These are phyloP conservation scores for Amblyopsis rosae DNA, from an alignment of 2,113 vertebrate genomes.

Conservation along the genomic window DNA sequence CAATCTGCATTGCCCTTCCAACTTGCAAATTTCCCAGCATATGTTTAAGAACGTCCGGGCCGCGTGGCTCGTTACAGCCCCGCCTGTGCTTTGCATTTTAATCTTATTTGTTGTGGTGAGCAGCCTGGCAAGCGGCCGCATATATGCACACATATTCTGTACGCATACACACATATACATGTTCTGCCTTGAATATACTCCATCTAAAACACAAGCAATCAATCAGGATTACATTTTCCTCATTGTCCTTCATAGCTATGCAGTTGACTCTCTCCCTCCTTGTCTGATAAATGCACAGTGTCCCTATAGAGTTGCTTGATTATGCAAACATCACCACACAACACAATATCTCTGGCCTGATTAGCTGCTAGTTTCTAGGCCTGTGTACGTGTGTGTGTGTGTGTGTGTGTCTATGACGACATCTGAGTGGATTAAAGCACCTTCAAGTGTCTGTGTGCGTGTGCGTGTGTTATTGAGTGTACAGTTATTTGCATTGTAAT, in stretches of 20 bases:
- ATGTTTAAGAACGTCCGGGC: slow-evolving; percentile 47
- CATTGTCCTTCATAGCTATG: slow-evolving; percentile 70
- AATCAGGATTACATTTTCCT: slow-evolving; percentile 73
- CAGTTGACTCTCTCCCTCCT: slow-evolving; percentile 31
- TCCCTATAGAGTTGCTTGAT: neutral
- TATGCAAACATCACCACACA: slow-evolving; percentile 7
- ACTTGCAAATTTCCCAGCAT: slow-evolving; percentile 55
- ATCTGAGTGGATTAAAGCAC: neutral
- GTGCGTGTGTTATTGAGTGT: neutral
- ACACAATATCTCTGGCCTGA: neutral
- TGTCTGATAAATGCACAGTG: neutral
- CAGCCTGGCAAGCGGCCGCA: neutral
- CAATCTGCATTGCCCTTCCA: slow-evolving; percentile 39
- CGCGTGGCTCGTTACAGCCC: slow-evolving; percentile 48
- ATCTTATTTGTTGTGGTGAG: slow-evolving; percentile 63
- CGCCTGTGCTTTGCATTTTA: slow-evolving; percentile 66
- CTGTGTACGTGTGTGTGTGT: neutral
- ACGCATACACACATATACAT: slow-evolving; percentile 1
- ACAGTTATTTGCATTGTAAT: no score
- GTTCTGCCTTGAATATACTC: slow-evolving; percentile 47
- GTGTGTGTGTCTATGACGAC: neutral
- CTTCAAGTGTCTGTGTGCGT: neutral
- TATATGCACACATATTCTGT: neutral
- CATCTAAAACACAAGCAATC: slow-evolving; percentile 70
- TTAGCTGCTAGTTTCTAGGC: neutral